These are phyloP conservation scores for Gryllus longicercus DNA, from an alignment of 2,888 invertebrate genomes.

Conservation along the genomic window DNA sequence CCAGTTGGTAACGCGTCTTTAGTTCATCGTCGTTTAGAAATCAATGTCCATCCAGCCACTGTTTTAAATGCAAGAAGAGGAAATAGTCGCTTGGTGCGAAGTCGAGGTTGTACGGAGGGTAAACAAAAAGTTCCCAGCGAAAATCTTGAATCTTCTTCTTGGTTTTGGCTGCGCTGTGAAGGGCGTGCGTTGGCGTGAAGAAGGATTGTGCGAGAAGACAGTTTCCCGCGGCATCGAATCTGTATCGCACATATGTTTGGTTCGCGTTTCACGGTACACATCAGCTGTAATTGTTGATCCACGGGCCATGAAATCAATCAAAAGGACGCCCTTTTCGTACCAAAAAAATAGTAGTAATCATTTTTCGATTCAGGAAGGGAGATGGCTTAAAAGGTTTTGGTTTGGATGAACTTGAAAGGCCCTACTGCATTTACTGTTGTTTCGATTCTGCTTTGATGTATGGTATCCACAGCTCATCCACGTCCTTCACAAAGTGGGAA, in stretches of 20 bases:
- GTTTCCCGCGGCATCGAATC: slow-evolving; percentile 28
- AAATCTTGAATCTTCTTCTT: background rate
- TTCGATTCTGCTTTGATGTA: too few species aligned
- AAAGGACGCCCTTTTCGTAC: background rate
- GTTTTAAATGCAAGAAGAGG: too few species aligned
- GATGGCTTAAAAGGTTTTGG: too few species aligned
- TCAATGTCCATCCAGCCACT: too few species aligned
- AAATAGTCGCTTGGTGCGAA: background rate
- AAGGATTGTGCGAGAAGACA: background rate
- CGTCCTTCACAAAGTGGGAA: background rate
- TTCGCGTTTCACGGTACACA: slow-evolving; percentile 33
- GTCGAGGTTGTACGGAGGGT: background rate
- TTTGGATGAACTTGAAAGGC: background rate
- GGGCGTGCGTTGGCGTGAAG: background rate
- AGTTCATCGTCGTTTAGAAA: too few species aligned
- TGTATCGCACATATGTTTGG: slow-evolving; percentile 35
- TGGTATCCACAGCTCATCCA: background rate
- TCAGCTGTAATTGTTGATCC: slow-evolving; percentile 40
- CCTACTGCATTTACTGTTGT: too few species aligned
- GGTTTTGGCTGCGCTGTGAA: too few species aligned
- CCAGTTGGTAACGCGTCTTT: too few species aligned
- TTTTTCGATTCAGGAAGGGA: too few species aligned
- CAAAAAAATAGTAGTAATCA: too few species aligned
- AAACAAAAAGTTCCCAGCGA: background rate
- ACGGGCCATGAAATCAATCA: slow-evolving; percentile 3